Percentiles rank a stretch among this genome's conserved stretches.
Conservation (phyloP, 2,888 invertebrate species). For the Conomelus anceps region DNA sequence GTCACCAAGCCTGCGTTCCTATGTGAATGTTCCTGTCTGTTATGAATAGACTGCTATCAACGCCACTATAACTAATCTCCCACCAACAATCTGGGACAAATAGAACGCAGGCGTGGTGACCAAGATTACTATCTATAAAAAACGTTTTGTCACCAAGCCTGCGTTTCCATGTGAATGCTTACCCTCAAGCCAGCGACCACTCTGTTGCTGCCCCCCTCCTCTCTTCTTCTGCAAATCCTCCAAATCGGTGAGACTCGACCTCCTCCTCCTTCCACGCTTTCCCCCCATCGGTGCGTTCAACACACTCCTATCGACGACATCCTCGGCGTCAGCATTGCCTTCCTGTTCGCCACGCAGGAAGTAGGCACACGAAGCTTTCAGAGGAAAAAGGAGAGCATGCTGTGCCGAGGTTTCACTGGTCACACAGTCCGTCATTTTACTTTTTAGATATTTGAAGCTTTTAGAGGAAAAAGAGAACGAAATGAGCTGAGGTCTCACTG, state of each 20-base stretch:
- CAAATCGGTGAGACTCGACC: constrained; percentile 65
- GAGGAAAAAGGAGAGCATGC: constrained; percentile 51
- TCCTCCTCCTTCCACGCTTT: constrained; percentile 44
- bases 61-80: too few species aligned
- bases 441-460: constrained; percentile 42
- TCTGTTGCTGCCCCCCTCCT: background rate
- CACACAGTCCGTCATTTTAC: background rate
- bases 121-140: too few species aligned
- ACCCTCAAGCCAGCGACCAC: background rate
- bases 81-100: too few species aligned
- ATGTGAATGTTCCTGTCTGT: too few species aligned
- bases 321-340: background rate
- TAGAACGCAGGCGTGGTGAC: too few species aligned
- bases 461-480: constrained; percentile 53
- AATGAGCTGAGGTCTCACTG: background rate
- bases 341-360: background rate
- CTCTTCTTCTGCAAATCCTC: constrained; percentile 35
- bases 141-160: too few species aligned
- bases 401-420: background rate
- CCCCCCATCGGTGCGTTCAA: background rate
- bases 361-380: constrained; percentile 44
- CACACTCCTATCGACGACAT: background rate
- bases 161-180: constrained; percentile 36
- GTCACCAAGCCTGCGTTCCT: too few species aligned
- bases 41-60: too few species aligned